These are phyloP conservation scores for Zaprionus taronus DNA, from an alignment of 1,140 invertebrate genomes.

Conservation along the genomic window DNA sequence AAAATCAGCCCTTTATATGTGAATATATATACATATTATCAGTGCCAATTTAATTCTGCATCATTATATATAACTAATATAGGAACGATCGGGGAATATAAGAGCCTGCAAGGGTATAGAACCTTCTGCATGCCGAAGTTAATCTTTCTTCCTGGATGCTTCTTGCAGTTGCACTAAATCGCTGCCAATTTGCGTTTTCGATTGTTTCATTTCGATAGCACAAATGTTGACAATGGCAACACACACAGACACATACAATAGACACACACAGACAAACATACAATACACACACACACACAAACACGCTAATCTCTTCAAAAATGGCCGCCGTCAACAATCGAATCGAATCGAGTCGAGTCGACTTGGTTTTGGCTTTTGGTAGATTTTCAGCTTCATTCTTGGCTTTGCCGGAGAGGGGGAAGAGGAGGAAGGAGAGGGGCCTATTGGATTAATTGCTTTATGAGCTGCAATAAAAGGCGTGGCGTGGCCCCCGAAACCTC, in stretches of 20 bases:
- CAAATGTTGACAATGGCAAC: constrained; percentile 61
- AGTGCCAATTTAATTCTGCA: too few species aligned
- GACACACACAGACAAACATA: constrained; percentile 27
- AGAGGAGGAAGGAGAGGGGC: background rate
- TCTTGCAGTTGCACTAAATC: constrained; percentile 24
- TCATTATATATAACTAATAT: too few species aligned
- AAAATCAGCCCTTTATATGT: too few species aligned
- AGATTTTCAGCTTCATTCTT: constrained; percentile 23
- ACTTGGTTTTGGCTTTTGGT: constrained; percentile 27
- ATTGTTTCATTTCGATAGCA: constrained; percentile 59
- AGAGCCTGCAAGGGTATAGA: too few species aligned
- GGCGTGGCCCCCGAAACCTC: constrained; percentile 1
- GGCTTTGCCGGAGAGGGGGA: background rate
- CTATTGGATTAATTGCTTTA: constrained; percentile 73
- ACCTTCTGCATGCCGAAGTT: too few species aligned
- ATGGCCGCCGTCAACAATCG: constrained; percentile 62
- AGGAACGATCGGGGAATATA: too few species aligned
- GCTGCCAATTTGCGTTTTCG: constrained; percentile 46
- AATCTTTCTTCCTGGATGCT: background rate
- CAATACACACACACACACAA: constrained; percentile 22
- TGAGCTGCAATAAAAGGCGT: constrained; percentile 76
- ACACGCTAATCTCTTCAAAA: constrained; percentile 63
- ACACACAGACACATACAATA: constrained; percentile 7
- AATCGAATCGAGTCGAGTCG: constrained; percentile 10
- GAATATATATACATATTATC: too few species aligned